Percentiles rank a stretch among this genome's conserved stretches.
Evolutionary conservation across 53 echinoderm and acorn worm species (phyloP).

Genomic region (Arbacia lixula): DNA sequence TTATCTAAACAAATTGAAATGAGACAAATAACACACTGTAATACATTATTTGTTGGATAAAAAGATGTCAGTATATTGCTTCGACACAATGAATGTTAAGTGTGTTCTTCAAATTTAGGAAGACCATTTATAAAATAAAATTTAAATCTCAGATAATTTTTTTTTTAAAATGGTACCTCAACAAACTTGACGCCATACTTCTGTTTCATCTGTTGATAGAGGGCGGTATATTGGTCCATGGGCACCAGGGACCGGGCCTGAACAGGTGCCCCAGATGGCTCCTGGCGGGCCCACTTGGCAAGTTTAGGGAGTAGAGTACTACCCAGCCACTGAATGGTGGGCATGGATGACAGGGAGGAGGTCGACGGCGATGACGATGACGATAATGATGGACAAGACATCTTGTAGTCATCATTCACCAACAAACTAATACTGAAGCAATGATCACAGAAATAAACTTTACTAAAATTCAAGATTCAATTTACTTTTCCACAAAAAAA

Average conservation of each 20-base stretch:
- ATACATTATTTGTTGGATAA: too few species aligned
- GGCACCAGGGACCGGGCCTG: slow-evolving; percentile 69
- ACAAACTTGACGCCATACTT: slow-evolving; percentile 91
- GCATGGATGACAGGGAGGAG: slow-evolving; percentile 10
- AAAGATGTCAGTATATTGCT: too few species aligned
- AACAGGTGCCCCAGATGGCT: slow-evolving; percentile 31
- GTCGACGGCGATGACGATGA: not conserved
- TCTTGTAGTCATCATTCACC: not conserved
- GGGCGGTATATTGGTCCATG: slow-evolving; percentile 83
- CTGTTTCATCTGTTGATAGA: slow-evolving; percentile 78
- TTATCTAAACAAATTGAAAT: too few species aligned
- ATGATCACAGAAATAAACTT: not conserved
- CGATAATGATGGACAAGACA: not conserved
- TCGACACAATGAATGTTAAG: too few species aligned
- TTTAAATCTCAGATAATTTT: too few species aligned
- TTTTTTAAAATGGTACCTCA: slow-evolving; percentile 66
- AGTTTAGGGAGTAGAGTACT: slow-evolving; percentile 73
- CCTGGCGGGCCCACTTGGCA: slow-evolving; percentile 80
- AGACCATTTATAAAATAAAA: too few species aligned
- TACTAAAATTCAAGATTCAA: too few species aligned
- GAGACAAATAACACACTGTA: too few species aligned
- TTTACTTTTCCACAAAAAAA: too few species aligned
- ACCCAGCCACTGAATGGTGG: slow-evolving; percentile 76
- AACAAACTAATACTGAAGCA: not conserved
- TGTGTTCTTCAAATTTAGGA: too few species aligned